phyloP scores from a whole-genome alignment of 2,113 vertebrate species.

The Cercocebus atys region DNA sequence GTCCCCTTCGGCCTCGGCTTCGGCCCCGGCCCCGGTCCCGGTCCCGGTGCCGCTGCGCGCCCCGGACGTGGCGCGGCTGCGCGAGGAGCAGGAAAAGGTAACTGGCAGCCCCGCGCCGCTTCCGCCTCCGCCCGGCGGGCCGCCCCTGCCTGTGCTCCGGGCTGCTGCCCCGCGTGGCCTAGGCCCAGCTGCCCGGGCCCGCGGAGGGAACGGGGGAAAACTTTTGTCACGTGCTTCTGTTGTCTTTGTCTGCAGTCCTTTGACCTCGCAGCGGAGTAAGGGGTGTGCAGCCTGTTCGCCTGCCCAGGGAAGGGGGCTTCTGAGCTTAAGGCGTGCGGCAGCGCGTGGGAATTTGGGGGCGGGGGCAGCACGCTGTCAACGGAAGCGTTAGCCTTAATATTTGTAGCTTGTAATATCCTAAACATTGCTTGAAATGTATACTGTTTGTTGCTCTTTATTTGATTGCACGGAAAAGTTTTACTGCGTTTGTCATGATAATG shows the following conservation, averaged over 20 bases:
- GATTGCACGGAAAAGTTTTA: neutral
- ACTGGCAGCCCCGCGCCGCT: constrained; percentile 65
- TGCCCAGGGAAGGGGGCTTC: neutral
- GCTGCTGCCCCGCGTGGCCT: no score
- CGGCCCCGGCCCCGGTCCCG: neutral
- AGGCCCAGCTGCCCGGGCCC: neutral
- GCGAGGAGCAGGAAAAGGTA: constrained; percentile 93
- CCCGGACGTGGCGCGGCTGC: constrained; percentile 86
- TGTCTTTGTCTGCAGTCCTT: constrained; percentile 44
- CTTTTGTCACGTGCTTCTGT: constrained; percentile 75
- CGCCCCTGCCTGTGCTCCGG: no score
- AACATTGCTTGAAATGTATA: neutral
- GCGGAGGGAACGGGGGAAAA: constrained; percentile 45
- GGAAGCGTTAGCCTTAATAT: neutral
- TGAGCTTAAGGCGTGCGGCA: fast-evolving
- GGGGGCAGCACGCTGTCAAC: neutral
- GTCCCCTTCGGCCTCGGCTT: neutral
- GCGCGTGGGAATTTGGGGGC: neutral
- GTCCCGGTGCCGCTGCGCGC: constrained; percentile 74
- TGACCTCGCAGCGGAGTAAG: constrained; percentile 17
- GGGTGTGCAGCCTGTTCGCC: neutral
- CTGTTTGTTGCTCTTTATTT: neutral
- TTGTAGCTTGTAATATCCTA: neutral
- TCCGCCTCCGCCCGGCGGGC: neutral
- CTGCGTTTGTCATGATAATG: neutral